Conservation (phyloP, 2,797 vertebrate species). For the Ctenosaura bakeri region DNA sequence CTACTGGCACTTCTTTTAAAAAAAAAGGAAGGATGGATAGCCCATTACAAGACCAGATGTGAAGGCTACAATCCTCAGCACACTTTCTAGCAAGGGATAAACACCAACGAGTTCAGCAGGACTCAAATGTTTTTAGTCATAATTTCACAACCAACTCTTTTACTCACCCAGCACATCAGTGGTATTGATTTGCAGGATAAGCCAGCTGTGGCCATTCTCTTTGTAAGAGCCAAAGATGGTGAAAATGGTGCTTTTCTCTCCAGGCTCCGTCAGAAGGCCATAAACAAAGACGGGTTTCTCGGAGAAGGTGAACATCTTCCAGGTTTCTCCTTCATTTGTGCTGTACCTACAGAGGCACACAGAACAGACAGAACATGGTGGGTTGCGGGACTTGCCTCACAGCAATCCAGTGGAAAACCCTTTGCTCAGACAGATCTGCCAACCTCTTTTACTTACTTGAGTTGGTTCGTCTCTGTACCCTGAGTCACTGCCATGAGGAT, state of each 20-base stretch:
- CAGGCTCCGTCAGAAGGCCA: conserved; percentile 95
- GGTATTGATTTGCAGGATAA: conserved; percentile 97
- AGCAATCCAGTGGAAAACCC: background rate
- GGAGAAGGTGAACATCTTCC: conserved; percentile 91
- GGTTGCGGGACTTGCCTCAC: no score
- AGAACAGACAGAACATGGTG: background rate
- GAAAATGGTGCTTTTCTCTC: conserved; percentile 96
- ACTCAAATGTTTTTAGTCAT: no score
- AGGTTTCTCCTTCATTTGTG: conserved; percentile 97
- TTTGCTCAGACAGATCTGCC: background rate
- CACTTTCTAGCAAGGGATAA: background rate
- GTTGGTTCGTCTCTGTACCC: conserved; percentile 88
- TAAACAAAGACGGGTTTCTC: conserved; percentile 91
- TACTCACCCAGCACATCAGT: conserved; percentile 90
- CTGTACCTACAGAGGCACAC: conserved; percentile 86
- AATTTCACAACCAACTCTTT: no score
- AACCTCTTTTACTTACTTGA: conserved; percentile 87
- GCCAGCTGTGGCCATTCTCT: conserved; percentile 95
- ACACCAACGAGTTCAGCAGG: no score
- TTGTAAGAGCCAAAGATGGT: conserved; percentile 97
- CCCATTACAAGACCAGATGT: background rate
- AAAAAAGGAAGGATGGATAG: no score
- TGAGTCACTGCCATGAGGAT: conserved; percentile 94
- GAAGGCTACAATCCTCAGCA: background rate
- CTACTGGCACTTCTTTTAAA: no score